Percentiles rank a stretch among this genome's conserved stretches.
phyloP scores from a whole-genome alignment of 2,113 vertebrate genomes.

The Heterochromis multidens region DNA sequence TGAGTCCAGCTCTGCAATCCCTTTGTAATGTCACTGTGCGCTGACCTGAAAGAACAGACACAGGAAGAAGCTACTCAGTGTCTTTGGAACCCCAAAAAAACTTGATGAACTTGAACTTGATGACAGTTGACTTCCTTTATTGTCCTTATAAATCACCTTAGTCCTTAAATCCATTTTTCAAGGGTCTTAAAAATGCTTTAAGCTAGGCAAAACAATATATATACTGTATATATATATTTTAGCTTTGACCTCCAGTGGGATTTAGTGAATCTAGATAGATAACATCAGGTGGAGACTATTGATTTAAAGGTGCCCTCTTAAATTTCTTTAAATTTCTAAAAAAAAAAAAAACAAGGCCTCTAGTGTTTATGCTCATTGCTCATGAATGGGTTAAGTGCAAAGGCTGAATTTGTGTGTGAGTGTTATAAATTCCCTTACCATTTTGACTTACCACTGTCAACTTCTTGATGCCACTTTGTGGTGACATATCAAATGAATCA shows the following conservation, averaged over 20 bases:
- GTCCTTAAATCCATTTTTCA: background rate
- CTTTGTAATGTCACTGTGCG: background rate
- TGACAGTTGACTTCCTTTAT: background rate
- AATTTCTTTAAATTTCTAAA: background rate
- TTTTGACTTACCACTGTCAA: too few species aligned
- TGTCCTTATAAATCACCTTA: background rate
- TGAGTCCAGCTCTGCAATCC: background rate
- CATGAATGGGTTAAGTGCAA: background rate
- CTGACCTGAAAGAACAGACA: background rate
- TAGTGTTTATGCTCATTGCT: background rate
- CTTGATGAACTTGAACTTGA: background rate
- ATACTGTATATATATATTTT: too few species aligned
- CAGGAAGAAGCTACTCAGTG: background rate
- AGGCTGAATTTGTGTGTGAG: too few species aligned
- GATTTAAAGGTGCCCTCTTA: background rate
- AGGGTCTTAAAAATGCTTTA: background rate
- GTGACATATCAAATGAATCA: too few species aligned
- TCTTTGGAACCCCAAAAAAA: background rate
- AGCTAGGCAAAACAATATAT: background rate
- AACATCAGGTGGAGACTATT: background rate
- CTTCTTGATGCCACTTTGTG: too few species aligned
- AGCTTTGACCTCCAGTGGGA: background rate
- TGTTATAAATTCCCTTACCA: too few species aligned
- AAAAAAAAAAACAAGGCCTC: too few species aligned
- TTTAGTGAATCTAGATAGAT: background rate